Evolutionary conservation across 1,140 invertebrate genomes (phyloP).

Genomic region (Diorhabda sublineata): DNA sequence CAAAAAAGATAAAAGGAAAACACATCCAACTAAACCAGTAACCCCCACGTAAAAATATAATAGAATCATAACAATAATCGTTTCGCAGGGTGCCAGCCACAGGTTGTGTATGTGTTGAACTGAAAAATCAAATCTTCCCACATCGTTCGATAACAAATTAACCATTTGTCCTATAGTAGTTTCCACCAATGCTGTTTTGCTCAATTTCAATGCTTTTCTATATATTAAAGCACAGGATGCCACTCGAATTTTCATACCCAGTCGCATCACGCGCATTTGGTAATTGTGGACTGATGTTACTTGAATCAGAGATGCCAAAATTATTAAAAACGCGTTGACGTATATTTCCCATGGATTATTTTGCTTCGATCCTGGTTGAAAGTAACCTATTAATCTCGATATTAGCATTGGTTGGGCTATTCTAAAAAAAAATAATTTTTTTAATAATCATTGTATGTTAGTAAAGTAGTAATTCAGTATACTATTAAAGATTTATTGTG

Average conservation of each 20-base stretch:
- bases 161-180: constrained; percentile 80
- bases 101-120: constrained; percentile 63
- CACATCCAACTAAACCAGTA: constrained; percentile 70
- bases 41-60: constrained; percentile 70
- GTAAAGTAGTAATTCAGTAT: not conserved
- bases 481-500: not conserved
- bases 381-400: constrained; percentile 27
- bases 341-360: constrained; percentile 55
- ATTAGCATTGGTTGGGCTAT: constrained; percentile 48
- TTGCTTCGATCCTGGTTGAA: constrained; percentile 15
- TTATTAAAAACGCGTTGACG: constrained; percentile 63
- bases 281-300: constrained; percentile 72
- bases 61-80: constrained; percentile 65
- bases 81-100: constrained; percentile 71
- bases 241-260: constrained; percentile 77
- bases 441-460: not conserved
- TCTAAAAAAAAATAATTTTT: constrained; percentile 26
- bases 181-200: constrained; percentile 62
- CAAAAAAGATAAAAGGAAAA: constrained; percentile 73
- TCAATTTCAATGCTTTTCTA: constrained; percentile 65
- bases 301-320: constrained; percentile 59
- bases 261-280: constrained; percentile 64
- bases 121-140: constrained; percentile 66
- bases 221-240: constrained; percentile 77
- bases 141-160: constrained; percentile 83